Evolutionary conservation across 1,140 invertebrate genomes (phyloP), one percentile per base, ranked within the genome.

Genomic region (Armadillidium nasatum): DNA sequence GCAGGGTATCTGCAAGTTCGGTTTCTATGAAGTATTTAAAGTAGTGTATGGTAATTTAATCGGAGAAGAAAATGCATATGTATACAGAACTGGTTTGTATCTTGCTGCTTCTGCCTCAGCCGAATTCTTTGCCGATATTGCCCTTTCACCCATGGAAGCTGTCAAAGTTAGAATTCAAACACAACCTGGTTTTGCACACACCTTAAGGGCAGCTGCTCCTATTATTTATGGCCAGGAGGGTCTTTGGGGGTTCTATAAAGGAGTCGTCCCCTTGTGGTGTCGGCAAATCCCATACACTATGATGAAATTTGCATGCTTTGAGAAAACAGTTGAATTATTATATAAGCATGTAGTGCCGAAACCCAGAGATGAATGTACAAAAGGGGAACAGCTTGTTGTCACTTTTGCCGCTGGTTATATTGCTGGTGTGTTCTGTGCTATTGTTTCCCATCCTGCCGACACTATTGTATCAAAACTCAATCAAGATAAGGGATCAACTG

Each of bases 301-400:
- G 98, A 99, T 99, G 97, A 99, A 99, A 87, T 99, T 99, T 86
- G 96, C 97, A 78, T 99, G 97, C 87, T 99, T 99, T 87, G 98
- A 99, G 86, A 90, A 94, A 83, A 99, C 98, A 4, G 89, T 99
- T 11, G 98, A 99, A 86, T 86, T 96, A 73, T 84, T 99, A 0
- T 99, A 99, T 86, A 90, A 92, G 88, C 77, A 90, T 83, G 91
- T 94, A 76, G 95, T 98, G 72, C 96, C 96, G n/a, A 99, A 98
- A 86, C 96, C 96, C 78, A 90, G 97, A 81, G 88, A 89, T 44
- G 89, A 98, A 76, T 99, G 97, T 86, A 88, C 89, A 19, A 99
- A 99, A 87, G n/a, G 88, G 88, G 97, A 99, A 87, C 97, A 99
- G 84, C 86, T 99, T 81, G 85, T 98, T 75, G 98, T 99, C 15